A percentile compares a stretch with the other conserved stretches of the same genome.
phyloP scores from a whole-genome alignment of 2,113 vertebrate species.

The Panthera uncia region DNA sequence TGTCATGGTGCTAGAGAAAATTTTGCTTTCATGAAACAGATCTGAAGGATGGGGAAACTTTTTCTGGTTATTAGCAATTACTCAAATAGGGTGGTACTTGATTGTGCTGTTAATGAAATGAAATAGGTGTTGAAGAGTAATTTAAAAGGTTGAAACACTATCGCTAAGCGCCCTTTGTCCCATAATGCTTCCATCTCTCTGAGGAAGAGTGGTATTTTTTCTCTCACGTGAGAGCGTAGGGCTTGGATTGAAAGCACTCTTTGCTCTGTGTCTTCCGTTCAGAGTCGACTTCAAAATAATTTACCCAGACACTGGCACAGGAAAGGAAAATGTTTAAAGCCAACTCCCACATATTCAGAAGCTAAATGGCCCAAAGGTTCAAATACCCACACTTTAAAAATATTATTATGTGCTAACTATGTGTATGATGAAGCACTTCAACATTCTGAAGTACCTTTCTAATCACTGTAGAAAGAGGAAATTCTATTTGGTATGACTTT shows the following conservation, averaged over 20 bases:
- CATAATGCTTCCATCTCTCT: neutral
- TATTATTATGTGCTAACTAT: conserved; percentile 52
- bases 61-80: neutral
- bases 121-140: neutral
- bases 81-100: neutral
- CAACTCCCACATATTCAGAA: conserved; percentile 19
- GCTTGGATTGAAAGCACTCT: neutral
- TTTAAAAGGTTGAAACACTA: neutral
- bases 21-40: neutral
- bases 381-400: neutral
- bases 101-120: neutral
- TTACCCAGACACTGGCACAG: neutral
- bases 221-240: neutral
- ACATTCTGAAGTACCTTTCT: conserved; percentile 25
- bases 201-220: neutral
- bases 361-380: neutral
- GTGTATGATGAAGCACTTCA: conserved; percentile 11
- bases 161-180: neutral
- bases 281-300: conserved; percentile 26
- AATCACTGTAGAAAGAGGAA: conserved; percentile 25
- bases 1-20: neutral
- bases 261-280: neutral
- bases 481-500: conserved; percentile 32
- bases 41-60: neutral
- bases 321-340: conserved; percentile 35